Evolutionary conservation across 2,113 vertebrate genomes (phyloP).

Genomic region (Eonycteris spelaea): DNA sequence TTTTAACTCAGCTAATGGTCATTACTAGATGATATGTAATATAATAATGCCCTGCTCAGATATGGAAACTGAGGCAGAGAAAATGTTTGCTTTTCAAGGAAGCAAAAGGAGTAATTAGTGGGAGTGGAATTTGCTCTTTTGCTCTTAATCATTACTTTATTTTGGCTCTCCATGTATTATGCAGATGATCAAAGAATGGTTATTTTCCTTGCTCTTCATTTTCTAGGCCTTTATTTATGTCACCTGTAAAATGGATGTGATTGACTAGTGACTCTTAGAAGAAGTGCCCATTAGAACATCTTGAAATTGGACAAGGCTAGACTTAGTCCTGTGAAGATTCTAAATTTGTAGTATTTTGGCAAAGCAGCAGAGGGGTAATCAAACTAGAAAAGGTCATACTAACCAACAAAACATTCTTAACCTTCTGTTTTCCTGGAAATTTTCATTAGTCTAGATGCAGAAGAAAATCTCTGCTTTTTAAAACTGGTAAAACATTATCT

Average conservation of each 20-base stretch:
- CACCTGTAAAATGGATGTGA: background rate
- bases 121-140: background rate
- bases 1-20: background rate
- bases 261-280: background rate
- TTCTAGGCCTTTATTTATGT: background rate
- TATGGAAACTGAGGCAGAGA: background rate
- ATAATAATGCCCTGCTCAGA: background rate
- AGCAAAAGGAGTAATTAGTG: background rate
- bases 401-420: background rate
- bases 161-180: background rate
- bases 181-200: background rate
- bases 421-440: conserved; percentile 11
- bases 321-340: background rate
- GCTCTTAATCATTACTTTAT: background rate
- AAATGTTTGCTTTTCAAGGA: background rate
- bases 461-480: conserved; percentile 12
- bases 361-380: background rate
- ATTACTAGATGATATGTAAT: background rate
- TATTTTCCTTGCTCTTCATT: background rate
- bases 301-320: background rate
- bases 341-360: background rate
- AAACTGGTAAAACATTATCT: background rate
- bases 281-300: background rate
- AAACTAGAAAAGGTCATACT: background rate
- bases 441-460: background rate